phyloP scores from a whole-genome alignment of 2,797 vertebrate genomes.

The Serranus cabrilla region DNA sequence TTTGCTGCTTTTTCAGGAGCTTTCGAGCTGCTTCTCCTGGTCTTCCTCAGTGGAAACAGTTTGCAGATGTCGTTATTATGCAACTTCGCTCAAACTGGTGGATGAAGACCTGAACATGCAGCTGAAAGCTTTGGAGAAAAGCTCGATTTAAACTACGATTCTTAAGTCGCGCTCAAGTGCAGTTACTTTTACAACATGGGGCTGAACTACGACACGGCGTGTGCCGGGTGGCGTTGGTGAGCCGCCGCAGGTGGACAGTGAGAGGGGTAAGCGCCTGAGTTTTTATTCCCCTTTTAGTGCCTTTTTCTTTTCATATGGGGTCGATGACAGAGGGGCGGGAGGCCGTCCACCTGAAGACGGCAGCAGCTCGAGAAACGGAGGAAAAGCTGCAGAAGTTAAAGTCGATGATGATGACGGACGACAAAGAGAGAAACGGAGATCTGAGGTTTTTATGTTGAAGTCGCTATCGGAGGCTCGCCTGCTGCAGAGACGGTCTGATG shows the following conservation, averaged over 20 bases:
- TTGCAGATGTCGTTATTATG: background rate
- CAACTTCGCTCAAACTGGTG: background rate
- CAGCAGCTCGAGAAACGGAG: background rate
- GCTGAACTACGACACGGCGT: background rate
- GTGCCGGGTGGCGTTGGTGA: background rate
- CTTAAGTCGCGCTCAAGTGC: constrained; percentile 21
- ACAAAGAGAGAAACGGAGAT: background rate
- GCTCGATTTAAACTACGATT: too few relatives aligned
- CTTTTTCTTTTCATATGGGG: constrained; percentile 52
- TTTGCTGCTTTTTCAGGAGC: background rate
- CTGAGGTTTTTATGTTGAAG: background rate
- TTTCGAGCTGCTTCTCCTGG: background rate
- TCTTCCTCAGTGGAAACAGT: background rate
- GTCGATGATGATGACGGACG: background rate
- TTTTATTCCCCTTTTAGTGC: constrained; percentile 48
- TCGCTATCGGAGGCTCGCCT: background rate
- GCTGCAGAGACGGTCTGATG: constrained; percentile 8
- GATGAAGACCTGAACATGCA: background rate
- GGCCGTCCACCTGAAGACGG: constrained; percentile 21
- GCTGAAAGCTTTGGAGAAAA: background rate
- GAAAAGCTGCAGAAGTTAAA: background rate
- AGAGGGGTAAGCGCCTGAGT: constrained; percentile 38
- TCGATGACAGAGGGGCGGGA: constrained; percentile 4
- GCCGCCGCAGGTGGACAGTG: constrained; percentile 29
- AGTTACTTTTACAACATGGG: constrained; percentile 29